Evolutionary conservation across 2,797 vertebrate genomes (phyloP), one percentile per base, ranked within the genome.

Genomic region (Mionectes olivaceus): DNA sequence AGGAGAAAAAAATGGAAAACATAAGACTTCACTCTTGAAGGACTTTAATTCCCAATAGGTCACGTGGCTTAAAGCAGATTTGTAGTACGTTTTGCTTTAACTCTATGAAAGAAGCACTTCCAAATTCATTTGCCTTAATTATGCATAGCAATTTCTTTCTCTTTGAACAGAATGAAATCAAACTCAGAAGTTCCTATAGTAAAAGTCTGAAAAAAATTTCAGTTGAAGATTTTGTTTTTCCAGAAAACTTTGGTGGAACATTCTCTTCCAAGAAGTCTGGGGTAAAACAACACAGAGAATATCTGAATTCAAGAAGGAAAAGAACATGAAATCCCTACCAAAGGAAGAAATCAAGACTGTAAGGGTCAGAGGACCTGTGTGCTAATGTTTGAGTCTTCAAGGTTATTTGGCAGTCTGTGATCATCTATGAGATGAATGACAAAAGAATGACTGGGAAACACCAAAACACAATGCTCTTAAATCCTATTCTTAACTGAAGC

Each of bases 241-340:
- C n/a, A 50, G 9, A 71, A 79, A 74, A 6, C 13, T 4, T 53
- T 44, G 5, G 6, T 49, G 15, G 13, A 44, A 55, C 0, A 0
- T 39, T 92, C 11, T 46, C 7, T 57, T 7, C 47, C 6, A 41
- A 53, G 13, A 68, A 57, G 7, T 25, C 16, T 63, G 8, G 1
- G 27, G 55, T 63, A 75, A 83, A 85, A 63, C 17, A 10, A 28
- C 12, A 76, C 5, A 60, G 18, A 28, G 9, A 68, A 27, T 47
- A 63, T 77, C 13, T 81, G 39, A 87, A 69, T 52, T 64, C 7
- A 65, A 39, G 33, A 68, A 43, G 9, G 2, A 68, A 59, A 64
- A 64, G 8, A 64, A 3, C 2, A 10, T 43, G 13, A 77, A 76
- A 8, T 50, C 8, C 8, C 2, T 35, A n/a, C 6, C 1, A 1